Base-by-base conservation (phyloP, 2,113 vertebrate species). In the Channa argus region DNA sequence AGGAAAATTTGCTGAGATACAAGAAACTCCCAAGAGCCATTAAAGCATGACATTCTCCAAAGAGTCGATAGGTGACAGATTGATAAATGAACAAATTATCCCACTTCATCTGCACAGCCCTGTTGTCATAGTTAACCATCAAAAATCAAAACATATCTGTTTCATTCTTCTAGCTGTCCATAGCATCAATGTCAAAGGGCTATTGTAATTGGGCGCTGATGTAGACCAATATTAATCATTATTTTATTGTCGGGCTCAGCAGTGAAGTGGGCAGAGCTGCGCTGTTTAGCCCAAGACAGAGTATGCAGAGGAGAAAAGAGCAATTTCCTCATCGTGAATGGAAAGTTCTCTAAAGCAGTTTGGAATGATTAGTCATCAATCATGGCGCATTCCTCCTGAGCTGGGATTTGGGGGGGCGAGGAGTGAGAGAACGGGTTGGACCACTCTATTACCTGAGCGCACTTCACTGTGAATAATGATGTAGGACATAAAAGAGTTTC, bases 331-430 rank as follows among this genome's bases (percentile, higher is more conserved):
- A 84, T 92, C 47, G 77, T 93, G 96, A 98, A 98, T 95, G 95
- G 95, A 96, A 97, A 96, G 94, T 94, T 94, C 95, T 97, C 94
- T 95, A 95, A 95, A 96, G 94, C 94, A 95, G 91, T 95, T 96
- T 85, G 81, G 94, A 96, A 95, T 95, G 94, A 96, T 96, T 95
- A 94, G 92, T 94, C 95, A 97, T 97, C 95, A 96, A 96, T 98
- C 96, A 96, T 88, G 71, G 92, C 93, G 93, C 95, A 93, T 95
- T 89, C 96, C 94, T 96, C 95, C 94, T 92, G 94, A 96, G 95
- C 91, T 78, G 64, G 90, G 94, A 87, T 70, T 86, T 60, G 71
- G 60, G 15, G 0, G 44, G 55, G 6, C 2, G 2, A 44, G 3
- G 63, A 77, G 90, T 89, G 92, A 94, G 93, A 93, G 93, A 94